Conservation (phyloP, 2,888 invertebrate species). For the Ophion costatus region DNA sequence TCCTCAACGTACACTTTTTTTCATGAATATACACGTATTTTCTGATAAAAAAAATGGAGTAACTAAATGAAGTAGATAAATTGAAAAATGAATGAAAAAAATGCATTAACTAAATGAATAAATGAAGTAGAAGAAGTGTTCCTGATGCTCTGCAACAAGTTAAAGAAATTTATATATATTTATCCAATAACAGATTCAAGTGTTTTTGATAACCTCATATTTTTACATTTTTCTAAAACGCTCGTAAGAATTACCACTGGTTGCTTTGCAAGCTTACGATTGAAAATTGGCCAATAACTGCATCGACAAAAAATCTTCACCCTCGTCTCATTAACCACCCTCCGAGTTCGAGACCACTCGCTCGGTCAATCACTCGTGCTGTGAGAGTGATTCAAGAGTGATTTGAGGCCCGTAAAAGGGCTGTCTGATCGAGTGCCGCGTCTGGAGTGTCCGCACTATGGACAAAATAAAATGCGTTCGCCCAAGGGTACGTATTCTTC, state of each 20-base stretch:
- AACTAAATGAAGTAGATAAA: too few relatives aligned
- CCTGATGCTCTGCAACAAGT: neutral
- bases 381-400: conserved; percentile 24
- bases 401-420: conserved; percentile 29
- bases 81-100: too few relatives aligned
- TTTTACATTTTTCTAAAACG: conserved; percentile 10
- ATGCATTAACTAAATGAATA: too few relatives aligned
- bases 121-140: neutral
- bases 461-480: conserved; percentile 35
- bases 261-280: conserved; percentile 1
- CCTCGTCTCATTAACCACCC: conserved; percentile 43
- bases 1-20: too few relatives aligned
- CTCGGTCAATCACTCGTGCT: conserved; percentile 48
- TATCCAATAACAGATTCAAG: neutral
- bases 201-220: neutral
- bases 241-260: neutral
- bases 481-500: conserved; percentile 21
- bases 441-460: conserved; percentile 45
- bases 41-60: neutral
- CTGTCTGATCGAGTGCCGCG: conserved; percentile 41
- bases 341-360: conserved; percentile 42
- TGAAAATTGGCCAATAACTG: conserved; percentile 37
- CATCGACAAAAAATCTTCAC: conserved; percentile 4
- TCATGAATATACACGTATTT: neutral
- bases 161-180: neutral